Base-by-base conservation (phyloP, 2,888 invertebrate species). In the Chymomyza fuscimana region DNA sequence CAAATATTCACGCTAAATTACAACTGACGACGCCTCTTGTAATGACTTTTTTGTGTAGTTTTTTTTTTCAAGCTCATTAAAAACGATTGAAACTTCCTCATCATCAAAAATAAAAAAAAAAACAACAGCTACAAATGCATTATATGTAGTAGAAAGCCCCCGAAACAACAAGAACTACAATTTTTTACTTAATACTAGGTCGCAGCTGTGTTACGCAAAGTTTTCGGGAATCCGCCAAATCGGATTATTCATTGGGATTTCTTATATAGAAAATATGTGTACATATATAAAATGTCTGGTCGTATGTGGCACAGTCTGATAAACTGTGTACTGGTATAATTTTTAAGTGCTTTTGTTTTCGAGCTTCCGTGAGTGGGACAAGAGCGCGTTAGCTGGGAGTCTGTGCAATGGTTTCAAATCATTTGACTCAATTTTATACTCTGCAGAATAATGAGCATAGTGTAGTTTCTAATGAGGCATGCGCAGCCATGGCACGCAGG, bases 71-170 rank as follows among this genome's bases (percentile, higher is more conserved):
- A 16, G 66, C 78, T 84, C 69, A 84, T 82, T 87, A 75, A 87
- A 82, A 79, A 82, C 69, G 86, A 82, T 82, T 85, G 80, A 80
- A 78, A 85, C 82, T 87, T 82, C 86, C 82, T 85, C 74, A 70
- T 67, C 46, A 25, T 25, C 25, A 62, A 56, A 61, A 59, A 50
- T 15, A 16, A 59, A 50, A 16, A 16, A 19, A 61, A 51, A n/a
- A 60, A 59, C 51, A 54, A 62, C 15, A 56, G 51, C 54, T 29
- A 63, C 52, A 58, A 64, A 61, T 65, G 10, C 19, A 19, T 12
- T 56, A 46, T 32, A 32, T 29, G 32, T 19, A 32, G 1, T 6
- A 12, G 40, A 46, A n/a, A 67, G 63, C 68, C 10, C 46, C 32
- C 36, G 54, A 7, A 54, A 54, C 54, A 54, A 54, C 54, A 32